A percentile compares a stretch with the other conserved stretches of the same genome.
Evolutionary conservation across 1,140 invertebrate species (phyloP).

Genomic region (Apolygus lucorum): DNA sequence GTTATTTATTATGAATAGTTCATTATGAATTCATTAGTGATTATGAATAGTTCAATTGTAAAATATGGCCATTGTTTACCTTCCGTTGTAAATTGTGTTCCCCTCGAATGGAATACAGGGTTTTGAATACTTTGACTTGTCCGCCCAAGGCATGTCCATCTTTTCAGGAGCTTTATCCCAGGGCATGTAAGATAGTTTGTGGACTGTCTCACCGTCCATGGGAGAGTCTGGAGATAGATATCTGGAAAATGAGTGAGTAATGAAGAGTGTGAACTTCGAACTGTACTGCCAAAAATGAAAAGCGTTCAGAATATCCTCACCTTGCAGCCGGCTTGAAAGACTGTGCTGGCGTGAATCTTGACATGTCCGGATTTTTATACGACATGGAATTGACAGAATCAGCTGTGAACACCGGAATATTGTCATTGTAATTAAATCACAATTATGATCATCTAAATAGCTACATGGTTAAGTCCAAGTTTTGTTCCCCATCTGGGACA

Average conservation of each 20-base stretch:
- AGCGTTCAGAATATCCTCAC: no score
- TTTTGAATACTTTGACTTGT: constrained; percentile 22
- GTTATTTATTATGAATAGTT: background rate
- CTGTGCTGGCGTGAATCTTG: constrained; percentile 26
- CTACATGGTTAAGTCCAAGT: no score
- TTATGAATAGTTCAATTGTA: background rate
- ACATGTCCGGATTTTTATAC: constrained; percentile 30
- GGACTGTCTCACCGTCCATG: constrained; percentile 29
- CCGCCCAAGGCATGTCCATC: constrained; percentile 29
- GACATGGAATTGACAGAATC: constrained; percentile 28
- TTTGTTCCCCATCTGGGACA: no score
- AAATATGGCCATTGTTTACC: constrained; percentile 18
- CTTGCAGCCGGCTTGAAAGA: constrained; percentile 30
- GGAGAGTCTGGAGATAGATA: constrained; percentile 28
- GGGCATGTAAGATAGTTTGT: constrained; percentile 30
- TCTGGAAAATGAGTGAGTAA: constrained; percentile 9
- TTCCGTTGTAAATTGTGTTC: constrained; percentile 30
- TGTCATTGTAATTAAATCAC: no score
- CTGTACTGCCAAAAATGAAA: background rate
- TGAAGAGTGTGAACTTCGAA: no score
- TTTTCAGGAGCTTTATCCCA: constrained; percentile 26
- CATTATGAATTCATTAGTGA: background rate
- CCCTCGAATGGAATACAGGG: constrained; percentile 27
- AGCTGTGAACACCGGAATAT: constrained; percentile 17
- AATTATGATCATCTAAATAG: no score